A percentile compares a stretch with the other conserved stretches of the same genome.
Conservation (phyloP, 2,888 invertebrate species). For the Oligia latruncula region DNA sequence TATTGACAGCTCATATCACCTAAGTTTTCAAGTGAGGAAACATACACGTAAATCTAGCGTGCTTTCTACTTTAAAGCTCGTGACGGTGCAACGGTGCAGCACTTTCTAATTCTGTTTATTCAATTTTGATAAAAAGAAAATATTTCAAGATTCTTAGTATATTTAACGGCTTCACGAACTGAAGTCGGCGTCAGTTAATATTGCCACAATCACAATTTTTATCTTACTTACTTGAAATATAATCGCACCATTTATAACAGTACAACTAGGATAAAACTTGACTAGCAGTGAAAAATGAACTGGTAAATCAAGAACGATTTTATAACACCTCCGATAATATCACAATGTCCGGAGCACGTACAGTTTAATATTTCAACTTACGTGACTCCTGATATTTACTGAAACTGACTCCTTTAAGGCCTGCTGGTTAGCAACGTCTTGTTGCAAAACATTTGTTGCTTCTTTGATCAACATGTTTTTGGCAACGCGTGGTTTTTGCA, state of each 20-base stretch:
- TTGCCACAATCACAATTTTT: not conserved
- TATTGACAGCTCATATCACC: not conserved
- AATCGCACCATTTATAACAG: constrained; percentile 27
- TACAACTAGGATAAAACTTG: constrained; percentile 41
- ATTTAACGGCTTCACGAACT: not conserved
- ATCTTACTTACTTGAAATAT: constrained; percentile 20
- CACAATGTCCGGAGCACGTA: constrained; percentile 66
- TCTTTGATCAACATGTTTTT: not conserved
- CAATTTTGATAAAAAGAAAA: not conserved
- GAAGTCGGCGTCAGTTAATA: too few relatives aligned
- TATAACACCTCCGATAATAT: constrained; percentile 61
- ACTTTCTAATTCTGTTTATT: not conserved
- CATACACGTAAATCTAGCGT: not conserved
- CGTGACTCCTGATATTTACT: constrained; percentile 49
- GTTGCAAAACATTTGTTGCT: not conserved
- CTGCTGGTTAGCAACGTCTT: not conserved
- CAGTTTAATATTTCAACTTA: constrained; percentile 65
- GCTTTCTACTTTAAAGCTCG: not conserved
- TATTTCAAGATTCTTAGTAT: not conserved
- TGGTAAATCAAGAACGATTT: constrained; percentile 54
- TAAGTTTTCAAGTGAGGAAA: not conserved
- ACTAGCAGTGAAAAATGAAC: constrained; percentile 57
- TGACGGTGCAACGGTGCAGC: not conserved
- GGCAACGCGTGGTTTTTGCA: not conserved
- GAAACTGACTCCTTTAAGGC: constrained; percentile 33